Evolutionary conservation across 2,797 vertebrate genomes (phyloP).

Genomic region (Acanthurus leucopareius): DNA sequence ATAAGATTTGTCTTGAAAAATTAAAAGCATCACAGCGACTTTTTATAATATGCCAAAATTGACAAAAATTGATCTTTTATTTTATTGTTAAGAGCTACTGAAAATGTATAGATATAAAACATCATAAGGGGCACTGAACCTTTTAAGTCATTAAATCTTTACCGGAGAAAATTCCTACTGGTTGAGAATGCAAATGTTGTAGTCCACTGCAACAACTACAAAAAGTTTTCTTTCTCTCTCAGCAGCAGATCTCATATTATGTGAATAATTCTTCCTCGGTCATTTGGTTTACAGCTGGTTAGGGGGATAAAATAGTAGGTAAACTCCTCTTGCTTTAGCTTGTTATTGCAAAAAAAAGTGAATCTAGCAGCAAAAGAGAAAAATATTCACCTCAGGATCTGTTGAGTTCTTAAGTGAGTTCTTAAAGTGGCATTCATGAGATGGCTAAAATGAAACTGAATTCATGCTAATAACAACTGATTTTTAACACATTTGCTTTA

Average conservation of each 20-base stretch:
- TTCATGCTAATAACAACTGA: not conserved
- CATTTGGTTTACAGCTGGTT: not conserved
- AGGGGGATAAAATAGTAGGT: not conserved
- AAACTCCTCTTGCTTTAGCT: not conserved
- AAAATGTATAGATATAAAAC: no score
- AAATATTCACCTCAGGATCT: not conserved
- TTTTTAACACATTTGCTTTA: not conserved
- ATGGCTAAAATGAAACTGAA: not conserved
- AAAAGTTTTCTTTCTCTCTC: not conserved
- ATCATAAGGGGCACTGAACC: no score
- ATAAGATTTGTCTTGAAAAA: constrained; percentile 1
- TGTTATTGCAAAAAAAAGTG: no score
- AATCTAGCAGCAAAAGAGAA: not conserved
- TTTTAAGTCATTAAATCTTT: no score
- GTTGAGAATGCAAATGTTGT: no score
- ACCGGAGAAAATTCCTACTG: no score
- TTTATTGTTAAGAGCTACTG: no score
- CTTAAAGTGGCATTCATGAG: not conserved
- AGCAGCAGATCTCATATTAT: not conserved
- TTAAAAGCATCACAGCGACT: not conserved
- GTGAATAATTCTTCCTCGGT: not conserved
- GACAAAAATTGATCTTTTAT: no score
- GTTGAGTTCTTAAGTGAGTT: no score
- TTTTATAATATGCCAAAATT: not conserved
- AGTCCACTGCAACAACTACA: no score